Evolutionary conservation across 2,888 invertebrate species (phyloP).

Genomic region (Caenorhabditis imperialis): DNA sequence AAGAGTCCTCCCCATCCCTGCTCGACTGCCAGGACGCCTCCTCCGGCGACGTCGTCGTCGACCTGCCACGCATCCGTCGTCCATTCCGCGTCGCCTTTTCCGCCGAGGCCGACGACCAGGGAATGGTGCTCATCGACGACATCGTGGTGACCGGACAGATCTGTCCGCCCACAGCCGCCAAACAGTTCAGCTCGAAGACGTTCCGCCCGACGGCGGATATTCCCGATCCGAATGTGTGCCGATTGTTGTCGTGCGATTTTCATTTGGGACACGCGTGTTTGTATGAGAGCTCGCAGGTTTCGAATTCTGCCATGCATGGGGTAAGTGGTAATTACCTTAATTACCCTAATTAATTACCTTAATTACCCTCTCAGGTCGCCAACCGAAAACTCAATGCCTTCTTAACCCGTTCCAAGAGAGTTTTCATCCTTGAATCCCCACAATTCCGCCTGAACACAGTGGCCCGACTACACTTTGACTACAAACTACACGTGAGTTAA

Average conservation of each 20-base stretch:
- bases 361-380: slow-evolving; percentile 39
- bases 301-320: slow-evolving; percentile 57
- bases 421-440: slow-evolving; percentile 75
- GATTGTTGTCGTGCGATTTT: slow-evolving; percentile 74
- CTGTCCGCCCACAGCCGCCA: slow-evolving; percentile 59
- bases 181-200: slow-evolving; percentile 66
- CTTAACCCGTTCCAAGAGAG: slow-evolving; percentile 56
- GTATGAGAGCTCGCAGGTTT: slow-evolving; percentile 68
- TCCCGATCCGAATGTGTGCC: slow-evolving; percentile 75
- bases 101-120: slow-evolving; percentile 64
- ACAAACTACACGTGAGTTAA: slow-evolving; percentile 58
- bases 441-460: slow-evolving; percentile 74
- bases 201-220: slow-evolving; percentile 58
- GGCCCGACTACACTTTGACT: slow-evolving; percentile 75
- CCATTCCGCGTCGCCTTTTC: slow-evolving; percentile 68
- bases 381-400: slow-evolving; percentile 52
- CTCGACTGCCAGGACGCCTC: slow-evolving; percentile 67
- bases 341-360: neutral
- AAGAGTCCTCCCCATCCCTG: slow-evolving; percentile 64
- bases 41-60: slow-evolving; percentile 64
- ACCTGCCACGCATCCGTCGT: slow-evolving; percentile 64
- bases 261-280: slow-evolving; percentile 72
- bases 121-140: slow-evolving; percentile 69
- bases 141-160: slow-evolving; percentile 59
- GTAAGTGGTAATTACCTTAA: slow-evolving; percentile 19